Percentiles rank a stretch among this genome's conserved stretches.
Evolutionary conservation across 1,140 invertebrate species (phyloP).

Genomic region (Camponotus vicinus): DNA sequence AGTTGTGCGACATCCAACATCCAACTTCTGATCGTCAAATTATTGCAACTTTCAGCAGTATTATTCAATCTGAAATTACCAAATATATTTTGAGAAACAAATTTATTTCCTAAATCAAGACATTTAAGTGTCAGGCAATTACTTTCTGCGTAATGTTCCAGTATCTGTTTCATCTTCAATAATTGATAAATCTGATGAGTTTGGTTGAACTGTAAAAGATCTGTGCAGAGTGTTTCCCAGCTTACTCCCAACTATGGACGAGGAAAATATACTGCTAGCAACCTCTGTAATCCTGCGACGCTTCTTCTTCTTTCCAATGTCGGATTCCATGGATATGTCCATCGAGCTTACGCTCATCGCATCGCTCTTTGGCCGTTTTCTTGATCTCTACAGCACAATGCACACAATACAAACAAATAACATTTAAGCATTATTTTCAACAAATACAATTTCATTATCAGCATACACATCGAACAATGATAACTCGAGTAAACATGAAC

Average conservation of each 20-base stretch:
- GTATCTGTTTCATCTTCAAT: constrained; percentile 73
- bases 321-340: constrained; percentile 81
- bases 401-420: not conserved
- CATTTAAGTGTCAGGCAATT: constrained; percentile 10
- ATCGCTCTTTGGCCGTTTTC: constrained; percentile 83
- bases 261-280: constrained; percentile 80
- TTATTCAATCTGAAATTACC: constrained; percentile 53
- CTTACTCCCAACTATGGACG: constrained; percentile 71
- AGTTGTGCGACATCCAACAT: constrained; percentile 77
- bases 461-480: not conserved
- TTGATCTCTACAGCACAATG: constrained; percentile 77
- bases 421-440: not conserved
- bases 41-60: constrained; percentile 69
- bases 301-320: constrained; percentile 80
- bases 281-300: constrained; percentile 82
- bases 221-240: constrained; percentile 77
- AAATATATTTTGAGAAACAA: not conserved
- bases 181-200: constrained; percentile 76
- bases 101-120: not conserved
- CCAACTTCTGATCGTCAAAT: constrained; percentile 80
- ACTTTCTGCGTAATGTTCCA: constrained; percentile 74
- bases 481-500: not conserved
- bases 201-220: constrained; percentile 76
- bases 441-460: not conserved
- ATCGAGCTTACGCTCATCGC: constrained; percentile 81